phyloP scores from a whole-genome alignment of 2,113 vertebrate genomes.

The Hyla sarda region DNA sequence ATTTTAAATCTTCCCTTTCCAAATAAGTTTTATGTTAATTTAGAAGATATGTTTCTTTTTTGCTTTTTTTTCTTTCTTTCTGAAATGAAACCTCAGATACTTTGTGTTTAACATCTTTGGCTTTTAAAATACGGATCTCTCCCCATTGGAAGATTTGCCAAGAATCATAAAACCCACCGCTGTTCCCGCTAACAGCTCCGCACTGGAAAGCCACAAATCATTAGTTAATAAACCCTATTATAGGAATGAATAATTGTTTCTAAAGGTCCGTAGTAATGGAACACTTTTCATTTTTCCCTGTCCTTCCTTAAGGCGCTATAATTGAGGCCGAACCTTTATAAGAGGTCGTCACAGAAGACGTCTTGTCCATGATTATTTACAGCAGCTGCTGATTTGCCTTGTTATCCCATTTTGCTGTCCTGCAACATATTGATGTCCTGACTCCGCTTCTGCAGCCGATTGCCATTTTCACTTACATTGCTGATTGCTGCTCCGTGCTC shows the following conservation, averaged over 20 bases:
- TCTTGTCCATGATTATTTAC: slow-evolving; percentile 16
- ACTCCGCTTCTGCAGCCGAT: background rate
- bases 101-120: background rate
- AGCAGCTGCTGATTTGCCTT: slow-evolving; percentile 14
- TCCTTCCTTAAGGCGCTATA: background rate
- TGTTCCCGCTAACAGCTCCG: background rate
- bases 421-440: slow-evolving; percentile 23
- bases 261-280: background rate
- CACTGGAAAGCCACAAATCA: slow-evolving; percentile 5
- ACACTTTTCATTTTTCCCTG: background rate
- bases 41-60: too few species aligned
- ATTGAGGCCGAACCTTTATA: slow-evolving; percentile 12
- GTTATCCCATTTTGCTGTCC: slow-evolving; percentile 35
- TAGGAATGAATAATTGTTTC: slow-evolving; percentile 7
- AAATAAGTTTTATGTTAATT: too few species aligned
- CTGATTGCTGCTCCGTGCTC: slow-evolving; percentile 16
- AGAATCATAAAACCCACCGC: background rate
- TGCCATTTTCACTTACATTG: slow-evolving; percentile 24
- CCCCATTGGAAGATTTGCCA: background rate
- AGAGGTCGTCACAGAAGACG: background rate
- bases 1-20: too few species aligned
- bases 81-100: background rate
- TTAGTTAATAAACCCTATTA: slow-evolving; percentile 10
- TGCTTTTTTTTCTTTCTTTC: too few species aligned
- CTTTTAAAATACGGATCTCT: slow-evolving; percentile 1